phyloP scores from a whole-genome alignment of 2,797 vertebrate genomes.

The Dendrocincla fuliginosa region DNA sequence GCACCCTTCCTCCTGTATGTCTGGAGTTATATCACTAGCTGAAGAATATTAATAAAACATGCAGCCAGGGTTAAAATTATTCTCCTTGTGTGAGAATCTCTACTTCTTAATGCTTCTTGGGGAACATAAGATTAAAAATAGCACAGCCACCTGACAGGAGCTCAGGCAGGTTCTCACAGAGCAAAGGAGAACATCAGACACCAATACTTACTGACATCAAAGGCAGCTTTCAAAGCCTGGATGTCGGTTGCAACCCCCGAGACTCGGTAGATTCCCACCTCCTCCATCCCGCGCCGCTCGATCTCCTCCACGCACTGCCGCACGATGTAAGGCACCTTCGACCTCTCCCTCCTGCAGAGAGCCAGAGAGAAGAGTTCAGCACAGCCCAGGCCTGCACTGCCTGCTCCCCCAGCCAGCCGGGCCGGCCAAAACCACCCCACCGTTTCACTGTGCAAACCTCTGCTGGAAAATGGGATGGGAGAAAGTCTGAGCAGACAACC shows the following conservation, averaged over 20 bases:
- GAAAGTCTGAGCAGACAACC: background rate
- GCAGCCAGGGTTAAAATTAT: background rate
- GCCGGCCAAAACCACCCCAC: background rate
- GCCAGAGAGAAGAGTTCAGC: background rate
- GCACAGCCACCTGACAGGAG: background rate
- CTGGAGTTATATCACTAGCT: background rate
- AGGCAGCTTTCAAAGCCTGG: constrained; percentile 90
- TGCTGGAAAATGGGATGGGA: background rate
- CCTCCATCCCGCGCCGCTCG: constrained; percentile 91
- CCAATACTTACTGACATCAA: constrained; percentile 89
- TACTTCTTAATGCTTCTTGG: background rate
- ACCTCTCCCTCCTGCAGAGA: constrained; percentile 84
- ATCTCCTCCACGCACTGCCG: constrained; percentile 96
- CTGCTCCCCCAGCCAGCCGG: background rate
- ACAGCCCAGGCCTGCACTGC: background rate
- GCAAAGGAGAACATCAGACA: background rate
- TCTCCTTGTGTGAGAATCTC: background rate
- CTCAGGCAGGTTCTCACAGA: background rate
- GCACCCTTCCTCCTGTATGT: background rate
- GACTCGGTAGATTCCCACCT: constrained; percentile 94
- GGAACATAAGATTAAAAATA: background rate
- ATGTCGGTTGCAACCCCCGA: constrained; percentile 94
- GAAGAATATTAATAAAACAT: background rate
- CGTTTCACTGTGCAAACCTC: background rate
- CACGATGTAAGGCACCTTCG: constrained; percentile 94